phyloP scores from a whole-genome alignment of 2,113 vertebrate species.

The Megaptera novaeangliae region DNA sequence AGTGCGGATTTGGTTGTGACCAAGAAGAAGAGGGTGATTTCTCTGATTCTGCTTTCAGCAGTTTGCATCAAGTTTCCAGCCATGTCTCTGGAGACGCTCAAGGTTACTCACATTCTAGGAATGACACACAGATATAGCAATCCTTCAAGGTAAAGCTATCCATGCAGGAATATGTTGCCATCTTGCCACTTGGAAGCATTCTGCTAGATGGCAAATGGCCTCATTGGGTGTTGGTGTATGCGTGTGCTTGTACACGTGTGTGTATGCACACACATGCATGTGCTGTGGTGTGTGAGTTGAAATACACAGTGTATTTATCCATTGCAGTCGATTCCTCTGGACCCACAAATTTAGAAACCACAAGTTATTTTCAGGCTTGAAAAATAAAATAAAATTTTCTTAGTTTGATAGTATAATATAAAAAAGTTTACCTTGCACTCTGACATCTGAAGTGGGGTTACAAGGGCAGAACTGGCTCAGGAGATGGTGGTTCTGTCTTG shows the following conservation, averaged over 20 bases:
- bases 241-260: too few species aligned
- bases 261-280: not conserved
- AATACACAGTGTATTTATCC: not conserved
- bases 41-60: not conserved
- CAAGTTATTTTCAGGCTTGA: not conserved
- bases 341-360: not conserved
- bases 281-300: not conserved
- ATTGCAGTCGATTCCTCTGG: not conserved
- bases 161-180: not conserved
- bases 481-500: not conserved
- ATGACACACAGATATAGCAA: not conserved
- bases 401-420: not conserved
- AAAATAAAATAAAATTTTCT: not conserved
- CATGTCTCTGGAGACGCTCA: not conserved
- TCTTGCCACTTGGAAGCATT: not conserved
- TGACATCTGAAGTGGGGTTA: not conserved
- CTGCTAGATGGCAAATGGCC: not conserved
- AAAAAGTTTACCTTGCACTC: not conserved
- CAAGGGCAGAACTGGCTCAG: not conserved
- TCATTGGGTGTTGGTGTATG: not conserved
- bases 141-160: constrained; percentile 59
- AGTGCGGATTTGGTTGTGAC: constrained; percentile 48
- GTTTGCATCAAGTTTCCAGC: not conserved
- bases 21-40: constrained; percentile 49
- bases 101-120: not conserved